These are phyloP conservation scores for Pristiophorus japonicus DNA, from an alignment of 2,113 vertebrate genomes.

Conservation along the genomic window DNA sequence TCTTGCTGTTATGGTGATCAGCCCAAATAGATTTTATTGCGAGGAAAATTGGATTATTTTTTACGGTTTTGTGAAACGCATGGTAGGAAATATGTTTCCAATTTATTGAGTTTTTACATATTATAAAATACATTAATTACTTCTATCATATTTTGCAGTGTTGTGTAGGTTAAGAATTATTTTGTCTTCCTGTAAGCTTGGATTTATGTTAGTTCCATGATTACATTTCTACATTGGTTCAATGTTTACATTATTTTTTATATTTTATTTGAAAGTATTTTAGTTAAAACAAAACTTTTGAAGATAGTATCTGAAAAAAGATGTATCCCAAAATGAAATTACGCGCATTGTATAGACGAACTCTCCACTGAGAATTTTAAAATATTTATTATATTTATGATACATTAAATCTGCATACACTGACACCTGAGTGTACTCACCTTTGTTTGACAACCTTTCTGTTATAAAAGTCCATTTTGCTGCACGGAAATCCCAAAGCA, in stretches of 20 bases:
- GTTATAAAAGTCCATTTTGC: slow-evolving; percentile 62
- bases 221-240: too few relatives aligned
- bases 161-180: not conserved
- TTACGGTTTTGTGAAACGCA: not conserved
- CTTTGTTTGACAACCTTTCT: slow-evolving; percentile 62
- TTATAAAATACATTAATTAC: slow-evolving; percentile 1
- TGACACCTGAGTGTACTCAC: slow-evolving; percentile 68
- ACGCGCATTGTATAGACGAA: not conserved
- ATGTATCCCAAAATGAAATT: not conserved
- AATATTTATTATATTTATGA: slow-evolving; percentile 35
- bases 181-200: not conserved
- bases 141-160: not conserved
- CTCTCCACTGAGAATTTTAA: not conserved
- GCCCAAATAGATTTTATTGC: not conserved
- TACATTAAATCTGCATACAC: slow-evolving; percentile 59
- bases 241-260: not conserved
- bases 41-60: slow-evolving; percentile 7
- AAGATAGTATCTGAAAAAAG: not conserved
- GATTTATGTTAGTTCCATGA: not conserved
- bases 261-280: not conserved
- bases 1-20: not conserved
- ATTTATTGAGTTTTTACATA: not conserved
- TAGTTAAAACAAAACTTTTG: not conserved
- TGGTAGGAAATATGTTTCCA: not conserved
- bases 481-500: slow-evolving; percentile 58